Base-by-base conservation (phyloP, 64 coral and sea anemone species). In the Actinia equina region DNA sequence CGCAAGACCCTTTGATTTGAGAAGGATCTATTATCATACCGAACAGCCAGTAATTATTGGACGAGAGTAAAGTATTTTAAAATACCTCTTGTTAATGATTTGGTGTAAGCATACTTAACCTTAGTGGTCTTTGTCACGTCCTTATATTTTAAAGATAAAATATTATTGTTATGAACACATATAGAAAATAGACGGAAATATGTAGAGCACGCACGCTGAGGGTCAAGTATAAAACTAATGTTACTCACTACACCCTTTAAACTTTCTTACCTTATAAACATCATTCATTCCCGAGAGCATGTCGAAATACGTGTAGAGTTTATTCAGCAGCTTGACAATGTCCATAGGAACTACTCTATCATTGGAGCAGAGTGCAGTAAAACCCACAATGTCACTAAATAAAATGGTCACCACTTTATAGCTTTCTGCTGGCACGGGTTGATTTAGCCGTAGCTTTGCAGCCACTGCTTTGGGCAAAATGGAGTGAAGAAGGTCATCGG, bases 231-330 rank as follows among this genome's bases (percentile, higher is more conserved):
- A 49, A 81, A 81, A 51, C 43, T 16, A 15, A 18, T 81, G 49
- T 81, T 52, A 49, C 49, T 81, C 78, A 52, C 42, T 49, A 81
- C 78, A 44, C 49, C 42, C 44, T 12, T 81, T 74, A 26, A 81
- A 81, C 78, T 9, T 20, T 81, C 78, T 81, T 87, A 99, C 97
- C 97, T 99, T 99, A 71, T 99, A 99, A 37, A 99, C 97, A 82
- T 99, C 97, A 77, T 99, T 95, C 60, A 99, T 89, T 3, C 97
- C 97, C 19, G 87, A 93, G 16, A 99, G 82, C 93, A 99, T 93
- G 82, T 99, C 97, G 57, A 99, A 99, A 59, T 99, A 99, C 8
- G 97, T 99, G 86, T 99, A 99, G 27, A 99, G 65, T 56, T 93
- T 95, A 52, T 99, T 99, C 55, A 99, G 88, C 97, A 99, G 90